Evolutionary conservation across 2,113 vertebrate species (phyloP).

Genomic region (Ciconia stormi): DNA sequence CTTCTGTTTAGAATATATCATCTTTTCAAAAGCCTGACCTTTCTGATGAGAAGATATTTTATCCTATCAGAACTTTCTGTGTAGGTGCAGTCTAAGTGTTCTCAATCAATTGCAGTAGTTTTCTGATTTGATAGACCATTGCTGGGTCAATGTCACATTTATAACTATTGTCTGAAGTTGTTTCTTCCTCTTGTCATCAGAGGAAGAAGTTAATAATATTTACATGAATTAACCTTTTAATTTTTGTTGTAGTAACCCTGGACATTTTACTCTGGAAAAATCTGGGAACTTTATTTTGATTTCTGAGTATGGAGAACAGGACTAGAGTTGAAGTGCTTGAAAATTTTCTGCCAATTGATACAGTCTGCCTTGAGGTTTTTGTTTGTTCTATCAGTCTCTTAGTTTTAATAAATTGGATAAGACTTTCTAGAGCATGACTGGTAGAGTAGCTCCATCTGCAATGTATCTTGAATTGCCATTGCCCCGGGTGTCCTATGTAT

Average conservation of each 20-base stretch:
- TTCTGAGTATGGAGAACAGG: not conserved
- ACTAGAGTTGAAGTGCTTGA: not conserved
- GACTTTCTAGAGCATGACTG: not conserved
- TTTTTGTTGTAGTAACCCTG: not conserved
- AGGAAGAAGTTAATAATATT: constrained; percentile 31
- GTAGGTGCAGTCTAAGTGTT: not conserved
- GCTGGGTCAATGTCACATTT: not conserved
- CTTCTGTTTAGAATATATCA: not conserved
- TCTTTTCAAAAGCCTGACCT: not conserved
- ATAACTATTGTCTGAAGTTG: constrained; percentile 14
- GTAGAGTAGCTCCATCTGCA: not conserved
- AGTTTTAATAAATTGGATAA: not conserved
- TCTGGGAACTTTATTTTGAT: not conserved
- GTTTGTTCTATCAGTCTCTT: not conserved
- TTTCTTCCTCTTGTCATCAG: constrained; percentile 21
- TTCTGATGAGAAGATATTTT: not conserved
- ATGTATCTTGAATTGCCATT: not conserved
- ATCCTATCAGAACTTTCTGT: not conserved
- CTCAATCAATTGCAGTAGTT: not conserved
- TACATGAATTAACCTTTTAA: not conserved
- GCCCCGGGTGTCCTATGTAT: not conserved
- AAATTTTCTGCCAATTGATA: not conserved
- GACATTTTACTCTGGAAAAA: not conserved
- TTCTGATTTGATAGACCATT: constrained; percentile 10
- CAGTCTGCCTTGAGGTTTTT: not conserved